Evolutionary conservation across 1,140 invertebrate species (phyloP).

Genomic region (Whitmania pigra): DNA sequence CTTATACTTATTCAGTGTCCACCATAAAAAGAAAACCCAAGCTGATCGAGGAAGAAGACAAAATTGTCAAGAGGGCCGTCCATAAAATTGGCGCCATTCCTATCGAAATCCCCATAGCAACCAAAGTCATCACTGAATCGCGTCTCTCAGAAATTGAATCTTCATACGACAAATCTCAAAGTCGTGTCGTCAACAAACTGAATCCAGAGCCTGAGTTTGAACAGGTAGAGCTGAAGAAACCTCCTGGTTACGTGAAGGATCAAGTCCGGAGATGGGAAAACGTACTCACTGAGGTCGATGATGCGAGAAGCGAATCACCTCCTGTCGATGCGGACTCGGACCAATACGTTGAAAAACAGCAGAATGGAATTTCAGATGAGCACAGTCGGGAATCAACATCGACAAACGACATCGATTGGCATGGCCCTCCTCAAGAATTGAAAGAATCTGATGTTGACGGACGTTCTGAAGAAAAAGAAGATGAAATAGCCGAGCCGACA

Average conservation of each 20-base stretch:
- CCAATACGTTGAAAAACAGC: no score
- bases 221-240: background rate
- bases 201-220: background rate
- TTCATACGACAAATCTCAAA: background rate
- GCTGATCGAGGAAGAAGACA: background rate
- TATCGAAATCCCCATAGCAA: background rate
- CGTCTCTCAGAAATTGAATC: background rate
- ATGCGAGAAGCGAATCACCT: no score
- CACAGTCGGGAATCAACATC: no score
- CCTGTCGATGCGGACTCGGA: no score
- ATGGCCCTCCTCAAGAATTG: no score
- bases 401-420: no score
- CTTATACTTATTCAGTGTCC: background rate
- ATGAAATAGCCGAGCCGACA: no score
- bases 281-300: background rate
- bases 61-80: background rate
- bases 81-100: background rate
- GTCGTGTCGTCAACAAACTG: background rate
- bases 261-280: background rate
- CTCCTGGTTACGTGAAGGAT: slow-evolving; percentile 7
- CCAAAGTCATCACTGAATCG: background rate
- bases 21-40: slow-evolving; percentile 4
- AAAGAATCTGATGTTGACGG: no score
- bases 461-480: no score
- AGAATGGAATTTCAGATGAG: no score